Evolutionary conservation across 2,888 invertebrate species (phyloP).

Genomic region (Theodoxus fluviatilis): DNA sequence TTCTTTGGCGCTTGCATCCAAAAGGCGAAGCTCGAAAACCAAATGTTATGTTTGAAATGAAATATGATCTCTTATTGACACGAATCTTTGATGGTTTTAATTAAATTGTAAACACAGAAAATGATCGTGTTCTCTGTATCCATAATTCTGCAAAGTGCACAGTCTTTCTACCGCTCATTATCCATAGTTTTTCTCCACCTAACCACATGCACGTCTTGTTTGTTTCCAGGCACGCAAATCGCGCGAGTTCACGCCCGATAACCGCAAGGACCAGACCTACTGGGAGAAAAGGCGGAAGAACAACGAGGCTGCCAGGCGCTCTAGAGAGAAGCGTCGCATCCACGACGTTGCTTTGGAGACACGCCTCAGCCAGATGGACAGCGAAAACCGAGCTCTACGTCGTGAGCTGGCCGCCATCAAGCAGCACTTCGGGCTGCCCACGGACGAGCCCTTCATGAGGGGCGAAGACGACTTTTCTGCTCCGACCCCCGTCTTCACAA

Average conservation of each 20-base stretch:
- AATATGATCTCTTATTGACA: too few species aligned
- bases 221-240: neutral
- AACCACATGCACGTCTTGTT: too few species aligned
- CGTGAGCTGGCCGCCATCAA: constrained; percentile 91
- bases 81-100: too few species aligned
- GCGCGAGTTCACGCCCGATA: neutral
- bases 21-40: too few species aligned
- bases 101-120: too few species aligned
- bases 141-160: too few species aligned
- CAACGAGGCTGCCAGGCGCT: constrained; percentile 86
- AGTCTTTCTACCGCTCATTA: too few species aligned
- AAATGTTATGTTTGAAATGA: too few species aligned
- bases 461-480: constrained; percentile 1
- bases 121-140: too few species aligned
- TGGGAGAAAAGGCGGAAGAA: constrained; percentile 21
- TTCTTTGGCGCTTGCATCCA: too few species aligned
- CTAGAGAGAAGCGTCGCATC: constrained; percentile 93
- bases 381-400: constrained; percentile 92
- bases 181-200: too few species aligned
- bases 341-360: constrained; percentile 97
- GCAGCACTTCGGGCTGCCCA: constrained; percentile 72
- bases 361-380: constrained; percentile 89
- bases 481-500: neutral
- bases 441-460: constrained; percentile 33
- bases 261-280: constrained; percentile 3